Evolutionary conservation across 2,797 vertebrate genomes (phyloP).

Genomic region (Aulostomus chinensis): DNA sequence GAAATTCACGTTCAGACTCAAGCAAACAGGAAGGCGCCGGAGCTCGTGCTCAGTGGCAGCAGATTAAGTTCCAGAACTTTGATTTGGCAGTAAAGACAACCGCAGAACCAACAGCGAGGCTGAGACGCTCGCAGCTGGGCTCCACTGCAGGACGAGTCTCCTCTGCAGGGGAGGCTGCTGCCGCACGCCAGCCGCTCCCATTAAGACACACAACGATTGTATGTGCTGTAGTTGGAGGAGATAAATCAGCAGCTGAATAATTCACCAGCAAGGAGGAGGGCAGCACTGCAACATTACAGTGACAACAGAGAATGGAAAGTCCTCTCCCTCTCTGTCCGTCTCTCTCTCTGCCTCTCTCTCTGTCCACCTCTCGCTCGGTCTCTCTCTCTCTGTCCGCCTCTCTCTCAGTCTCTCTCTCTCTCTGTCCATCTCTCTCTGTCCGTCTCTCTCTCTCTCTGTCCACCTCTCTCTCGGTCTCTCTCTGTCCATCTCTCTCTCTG

Average conservation of each 20-base stretch:
- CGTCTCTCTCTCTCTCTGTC: no score
- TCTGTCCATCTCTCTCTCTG: no score
- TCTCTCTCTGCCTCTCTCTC: slow-evolving; percentile 32
- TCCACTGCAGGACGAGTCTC: slow-evolving; percentile 39
- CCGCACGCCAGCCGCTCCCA: slow-evolving; percentile 34
- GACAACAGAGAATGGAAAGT: slow-evolving; percentile 35
- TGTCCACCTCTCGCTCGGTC: slow-evolving; percentile 3
- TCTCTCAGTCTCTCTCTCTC: no score
- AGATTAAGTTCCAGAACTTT: no score
- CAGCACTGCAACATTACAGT: slow-evolving; percentile 49
- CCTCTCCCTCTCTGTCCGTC: no score
- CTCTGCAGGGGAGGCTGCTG: slow-evolving; percentile 30
- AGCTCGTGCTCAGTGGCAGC: no score
- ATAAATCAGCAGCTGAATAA: slow-evolving; percentile 75
- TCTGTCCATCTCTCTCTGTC: no score
- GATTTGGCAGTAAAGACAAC: no score
- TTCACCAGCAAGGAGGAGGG: slow-evolving; percentile 57
- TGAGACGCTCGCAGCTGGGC: background rate
- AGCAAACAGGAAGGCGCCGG: no score
- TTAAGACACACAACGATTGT: slow-evolving; percentile 59
- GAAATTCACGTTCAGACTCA: no score
- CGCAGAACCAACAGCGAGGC: no score
- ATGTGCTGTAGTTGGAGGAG: slow-evolving; percentile 63
- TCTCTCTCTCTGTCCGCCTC: slow-evolving; percentile 1
- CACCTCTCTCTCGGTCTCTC: no score